phyloP scores from a whole-genome alignment of 2,888 invertebrate genomes.

The Chymomyza procnemis region DNA sequence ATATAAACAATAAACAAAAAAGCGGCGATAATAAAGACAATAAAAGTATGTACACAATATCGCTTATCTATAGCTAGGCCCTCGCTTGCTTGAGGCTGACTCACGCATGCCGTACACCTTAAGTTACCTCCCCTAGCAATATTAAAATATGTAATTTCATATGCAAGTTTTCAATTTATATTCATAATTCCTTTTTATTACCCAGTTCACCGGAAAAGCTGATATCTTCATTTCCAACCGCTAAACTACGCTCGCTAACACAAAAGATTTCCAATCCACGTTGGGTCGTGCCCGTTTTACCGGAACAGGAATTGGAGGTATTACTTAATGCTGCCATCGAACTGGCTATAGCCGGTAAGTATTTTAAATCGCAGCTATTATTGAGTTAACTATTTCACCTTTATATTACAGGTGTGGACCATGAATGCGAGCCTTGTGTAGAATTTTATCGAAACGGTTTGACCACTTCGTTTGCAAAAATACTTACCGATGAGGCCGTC shows the following conservation, averaged over 20 bases:
- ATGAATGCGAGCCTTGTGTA: slow-evolving; percentile 92
- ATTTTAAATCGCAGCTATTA: not conserved
- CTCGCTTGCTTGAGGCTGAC: not conserved
- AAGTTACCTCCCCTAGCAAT: not conserved
- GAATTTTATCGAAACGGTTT: slow-evolving; percentile 96
- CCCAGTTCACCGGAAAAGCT: slow-evolving; percentile 77
- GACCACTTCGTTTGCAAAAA: slow-evolving; percentile 96
- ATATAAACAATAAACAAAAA: slow-evolving; percentile 36
- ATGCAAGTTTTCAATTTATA: not conserved
- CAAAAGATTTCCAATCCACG: slow-evolving; percentile 97
- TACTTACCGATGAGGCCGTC: slow-evolving; percentile 97
- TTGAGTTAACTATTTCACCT: not conserved
- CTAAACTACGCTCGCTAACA: slow-evolving; percentile 91
- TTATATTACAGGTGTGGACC: slow-evolving; percentile 85
- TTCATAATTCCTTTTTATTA: slow-evolving; percentile 31
- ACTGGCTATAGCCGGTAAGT: slow-evolving; percentile 88
- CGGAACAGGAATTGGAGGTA: slow-evolving; percentile 96
- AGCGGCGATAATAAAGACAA: slow-evolving; percentile 48
- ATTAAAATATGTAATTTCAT: slow-evolving; percentile 20
- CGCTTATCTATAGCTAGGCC: not conserved
- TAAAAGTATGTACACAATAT: not conserved
- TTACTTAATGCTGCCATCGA: slow-evolving; percentile 93
- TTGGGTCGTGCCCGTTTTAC: slow-evolving; percentile 98
- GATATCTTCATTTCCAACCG: slow-evolving; percentile 86
- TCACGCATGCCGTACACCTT: not conserved